Conservation (phyloP, 2,888 invertebrate genomes). For the Tridacna crocea region DNA sequence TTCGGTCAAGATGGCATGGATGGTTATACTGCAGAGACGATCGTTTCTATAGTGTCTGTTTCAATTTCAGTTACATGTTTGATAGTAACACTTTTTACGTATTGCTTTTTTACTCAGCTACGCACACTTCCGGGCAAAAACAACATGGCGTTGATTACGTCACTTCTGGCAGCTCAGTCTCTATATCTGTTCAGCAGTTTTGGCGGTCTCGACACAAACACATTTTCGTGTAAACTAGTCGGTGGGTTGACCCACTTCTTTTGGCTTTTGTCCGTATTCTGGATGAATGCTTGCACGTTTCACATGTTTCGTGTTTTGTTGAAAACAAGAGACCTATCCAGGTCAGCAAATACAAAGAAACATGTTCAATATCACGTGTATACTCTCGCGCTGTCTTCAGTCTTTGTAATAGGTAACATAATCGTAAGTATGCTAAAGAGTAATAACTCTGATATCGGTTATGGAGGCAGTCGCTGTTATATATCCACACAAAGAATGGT, state of each 20-base stretch:
- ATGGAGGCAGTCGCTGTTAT: conserved; percentile 50
- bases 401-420: conserved; percentile 33
- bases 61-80: conserved; percentile 42
- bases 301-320: conserved; percentile 45
- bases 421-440: neutral
- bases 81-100: conserved; percentile 28
- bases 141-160: conserved; percentile 34
- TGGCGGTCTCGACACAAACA: neutral
- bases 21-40: conserved; percentile 4
- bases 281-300: conserved; percentile 30
- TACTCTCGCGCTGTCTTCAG: conserved; percentile 1
- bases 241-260: conserved; percentile 42
- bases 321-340: conserved; percentile 5
- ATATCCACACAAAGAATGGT: conserved; percentile 37
- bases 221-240: conserved; percentile 21
- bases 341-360: neutral
- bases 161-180: conserved; percentile 37
- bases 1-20: no score
- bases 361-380: conserved; percentile 30
- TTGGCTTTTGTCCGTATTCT: conserved; percentile 39
- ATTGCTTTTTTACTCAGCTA: conserved; percentile 27
- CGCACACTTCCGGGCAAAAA: conserved; percentile 37
- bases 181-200: conserved; percentile 27
- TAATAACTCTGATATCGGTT: conserved; percentile 26
- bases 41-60: conserved; percentile 7